A percentile compares a stretch with the other conserved stretches of the same genome.
Conservation (phyloP, 2,113 vertebrate genomes). For the Leptobrachium leishanense region DNA sequence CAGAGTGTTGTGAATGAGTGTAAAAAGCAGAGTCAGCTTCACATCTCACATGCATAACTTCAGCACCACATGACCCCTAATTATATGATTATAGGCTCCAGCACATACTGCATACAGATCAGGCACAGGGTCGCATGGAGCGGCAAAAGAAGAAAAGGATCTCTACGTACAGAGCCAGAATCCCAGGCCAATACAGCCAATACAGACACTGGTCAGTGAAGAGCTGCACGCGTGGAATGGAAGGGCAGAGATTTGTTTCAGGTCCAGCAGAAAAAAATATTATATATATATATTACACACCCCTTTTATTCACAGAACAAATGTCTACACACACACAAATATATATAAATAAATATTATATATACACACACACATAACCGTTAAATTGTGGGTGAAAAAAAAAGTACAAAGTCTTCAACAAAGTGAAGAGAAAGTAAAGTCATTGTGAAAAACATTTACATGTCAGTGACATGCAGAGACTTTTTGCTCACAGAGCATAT, state of each 20-base stretch:
- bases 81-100: not conserved
- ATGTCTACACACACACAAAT: too few species aligned
- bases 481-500: too few species aligned
- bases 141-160: not conserved
- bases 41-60: slow-evolving; percentile 9
- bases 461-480: too few species aligned
- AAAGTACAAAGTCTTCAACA: too few species aligned
- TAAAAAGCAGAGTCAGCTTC: slow-evolving; percentile 7
- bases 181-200: not conserved
- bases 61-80: not conserved
- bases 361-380: too few species aligned
- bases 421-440: too few species aligned
- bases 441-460: too few species aligned
- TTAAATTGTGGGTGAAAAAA: too few species aligned
- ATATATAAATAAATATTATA: too few species aligned
- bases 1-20: not conserved
- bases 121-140: not conserved
- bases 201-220: not conserved
- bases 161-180: not conserved
- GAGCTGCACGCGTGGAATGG: not conserved
- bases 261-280: not conserved
- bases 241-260: not conserved
- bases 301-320: too few species aligned
- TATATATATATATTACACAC: too few species aligned
- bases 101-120: not conserved